phyloP scores from a whole-genome alignment of 2,888 invertebrate genomes.

The Orthosia incerta region DNA sequence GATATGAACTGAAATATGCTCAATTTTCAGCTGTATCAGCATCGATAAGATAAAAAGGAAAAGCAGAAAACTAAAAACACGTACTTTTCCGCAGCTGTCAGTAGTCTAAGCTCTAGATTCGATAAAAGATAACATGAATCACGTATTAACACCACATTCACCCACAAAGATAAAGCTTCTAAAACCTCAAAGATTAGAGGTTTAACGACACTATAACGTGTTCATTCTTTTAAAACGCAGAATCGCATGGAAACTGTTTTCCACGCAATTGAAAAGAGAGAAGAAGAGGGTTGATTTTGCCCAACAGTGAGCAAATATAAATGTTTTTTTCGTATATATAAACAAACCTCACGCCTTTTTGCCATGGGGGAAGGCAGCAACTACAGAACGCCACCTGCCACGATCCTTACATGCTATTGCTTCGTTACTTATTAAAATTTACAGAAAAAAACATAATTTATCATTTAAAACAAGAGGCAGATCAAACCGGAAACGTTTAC shows the following conservation, averaged over 20 bases:
- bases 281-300: too few relatives aligned
- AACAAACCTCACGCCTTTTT: too few relatives aligned
- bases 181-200: conserved; percentile 3
- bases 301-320: too few relatives aligned
- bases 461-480: conserved; percentile 43
- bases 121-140: conserved; percentile 51
- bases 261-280: too few relatives aligned
- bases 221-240: too few relatives aligned
- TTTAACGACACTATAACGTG: neutral
- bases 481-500: conserved; percentile 82
- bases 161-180: conserved; percentile 45
- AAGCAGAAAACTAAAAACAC: conserved; percentile 30
- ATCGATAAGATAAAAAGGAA: conserved; percentile 35
- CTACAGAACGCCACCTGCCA: too few relatives aligned
- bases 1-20: conserved; percentile 28
- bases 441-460: neutral
- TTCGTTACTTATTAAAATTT: too few relatives aligned
- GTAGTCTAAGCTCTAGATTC: conserved; percentile 50
- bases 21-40: conserved; percentile 25
- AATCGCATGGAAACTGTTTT: too few relatives aligned
- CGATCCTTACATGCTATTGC: too few relatives aligned
- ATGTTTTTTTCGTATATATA: too few relatives aligned
- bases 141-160: conserved; percentile 39
- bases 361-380: too few relatives aligned
- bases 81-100: conserved; percentile 33